These are phyloP conservation scores for Eubasilissa regina DNA, from an alignment of 1,140 invertebrate species.

Conservation along the genomic window DNA sequence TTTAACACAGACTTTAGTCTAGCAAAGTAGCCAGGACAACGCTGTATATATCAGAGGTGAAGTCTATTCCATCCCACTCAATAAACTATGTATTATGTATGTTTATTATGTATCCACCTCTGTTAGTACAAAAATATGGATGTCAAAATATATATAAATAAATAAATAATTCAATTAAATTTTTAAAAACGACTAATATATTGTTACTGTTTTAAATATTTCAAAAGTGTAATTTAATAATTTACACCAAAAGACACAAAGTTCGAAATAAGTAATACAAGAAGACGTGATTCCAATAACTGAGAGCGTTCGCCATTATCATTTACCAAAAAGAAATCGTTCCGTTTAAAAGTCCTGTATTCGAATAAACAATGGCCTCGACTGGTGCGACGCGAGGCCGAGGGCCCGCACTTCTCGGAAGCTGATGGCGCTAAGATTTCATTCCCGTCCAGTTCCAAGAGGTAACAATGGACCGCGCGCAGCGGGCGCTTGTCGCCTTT, in stretches of 20 bases:
- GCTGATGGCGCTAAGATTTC: not conserved
- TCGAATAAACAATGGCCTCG: conserved; percentile 15
- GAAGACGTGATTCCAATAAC: not conserved
- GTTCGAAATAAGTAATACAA: not conserved
- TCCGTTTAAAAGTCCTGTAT: conserved; percentile 9
- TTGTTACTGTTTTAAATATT: no score
- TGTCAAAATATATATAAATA: not conserved
- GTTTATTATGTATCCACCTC: no score
- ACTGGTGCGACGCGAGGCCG: conserved; percentile 3
- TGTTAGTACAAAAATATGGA: no score
- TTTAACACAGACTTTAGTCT: no score
- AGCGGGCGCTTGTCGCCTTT: not conserved
- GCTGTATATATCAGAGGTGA: no score
- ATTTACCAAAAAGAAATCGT: not conserved
- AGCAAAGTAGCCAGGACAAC: no score
- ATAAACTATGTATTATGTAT: no score
- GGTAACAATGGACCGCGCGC: not conserved
- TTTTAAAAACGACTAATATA: no score
- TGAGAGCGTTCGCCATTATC: not conserved
- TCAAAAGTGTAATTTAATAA: not conserved
- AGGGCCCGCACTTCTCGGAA: conserved; percentile 4
- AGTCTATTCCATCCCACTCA: no score
- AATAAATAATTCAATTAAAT: not conserved
- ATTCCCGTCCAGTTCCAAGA: not conserved
- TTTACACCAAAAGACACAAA: not conserved